Percentiles rank a stretch among this genome's conserved stretches.
These are phyloP conservation scores for Nyctibius bracteatus DNA, from an alignment of 2,113 vertebrate species.

Conservation along the genomic window DNA sequence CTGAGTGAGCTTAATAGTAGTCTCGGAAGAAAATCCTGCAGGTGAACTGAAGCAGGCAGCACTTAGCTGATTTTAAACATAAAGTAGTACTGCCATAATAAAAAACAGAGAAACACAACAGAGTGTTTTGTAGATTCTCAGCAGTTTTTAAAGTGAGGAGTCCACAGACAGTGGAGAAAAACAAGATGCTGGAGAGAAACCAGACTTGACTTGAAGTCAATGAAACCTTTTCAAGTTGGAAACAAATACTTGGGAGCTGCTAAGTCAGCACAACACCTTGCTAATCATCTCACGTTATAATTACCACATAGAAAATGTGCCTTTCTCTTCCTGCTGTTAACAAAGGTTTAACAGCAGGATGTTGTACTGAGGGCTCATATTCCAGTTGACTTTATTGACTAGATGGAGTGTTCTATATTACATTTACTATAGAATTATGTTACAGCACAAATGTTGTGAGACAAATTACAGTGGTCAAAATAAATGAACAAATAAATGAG, in stretches of 20 bases:
- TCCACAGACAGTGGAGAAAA: background rate
- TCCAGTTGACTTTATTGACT: background rate
- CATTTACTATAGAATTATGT: background rate
- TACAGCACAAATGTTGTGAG: background rate
- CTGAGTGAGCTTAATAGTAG: background rate
- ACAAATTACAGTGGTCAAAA: slow-evolving; percentile 25
- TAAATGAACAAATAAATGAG: background rate
- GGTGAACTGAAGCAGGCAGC: background rate
- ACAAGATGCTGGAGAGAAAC: background rate
- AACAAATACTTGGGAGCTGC: background rate
- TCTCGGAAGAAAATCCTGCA: background rate
- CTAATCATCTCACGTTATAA: background rate
- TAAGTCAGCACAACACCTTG: background rate
- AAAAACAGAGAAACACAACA: background rate
- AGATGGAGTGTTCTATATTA: background rate
- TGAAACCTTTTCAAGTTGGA: background rate
- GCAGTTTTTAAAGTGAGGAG: background rate
- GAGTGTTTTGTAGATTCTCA: background rate
- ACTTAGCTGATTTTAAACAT: background rate
- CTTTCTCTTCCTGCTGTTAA: background rate
- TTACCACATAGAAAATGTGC: background rate
- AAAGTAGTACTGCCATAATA: background rate
- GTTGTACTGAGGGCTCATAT: background rate
- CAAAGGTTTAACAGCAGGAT: background rate
- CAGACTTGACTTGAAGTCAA: background rate